Conservation (phyloP, 1,140 invertebrate species). For the Drosophila albomicans region DNA sequence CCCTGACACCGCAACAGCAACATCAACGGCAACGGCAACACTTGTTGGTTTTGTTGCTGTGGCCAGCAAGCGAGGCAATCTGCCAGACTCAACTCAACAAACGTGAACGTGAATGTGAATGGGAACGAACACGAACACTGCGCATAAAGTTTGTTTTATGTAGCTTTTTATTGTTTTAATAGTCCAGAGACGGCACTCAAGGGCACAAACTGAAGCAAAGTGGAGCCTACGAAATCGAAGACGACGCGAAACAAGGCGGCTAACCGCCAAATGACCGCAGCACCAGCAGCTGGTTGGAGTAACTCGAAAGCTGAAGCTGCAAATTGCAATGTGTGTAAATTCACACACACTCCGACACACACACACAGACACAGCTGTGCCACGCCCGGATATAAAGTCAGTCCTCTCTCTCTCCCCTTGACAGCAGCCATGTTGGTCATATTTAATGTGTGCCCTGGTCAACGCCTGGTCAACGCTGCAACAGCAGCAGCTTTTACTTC, state of each 20-base stretch:
- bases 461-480: constrained; percentile 56
- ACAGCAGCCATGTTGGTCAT: constrained; percentile 67
- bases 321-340: constrained; percentile 78
- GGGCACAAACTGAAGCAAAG: background rate
- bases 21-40: constrained; percentile 44
- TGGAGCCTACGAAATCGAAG: constrained; percentile 65
- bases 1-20: constrained; percentile 24
- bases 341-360: constrained; percentile 36
- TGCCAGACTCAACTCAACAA: constrained; percentile 22
- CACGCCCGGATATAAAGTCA: constrained; percentile 76
- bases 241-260: constrained; percentile 69
- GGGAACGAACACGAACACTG: background rate
- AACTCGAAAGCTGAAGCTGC: constrained; percentile 20
- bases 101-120: background rate
- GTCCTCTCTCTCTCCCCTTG: constrained; percentile 27
- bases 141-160: constrained; percentile 74
- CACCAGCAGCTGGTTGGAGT: constrained; percentile 5
- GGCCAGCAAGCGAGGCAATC: constrained; percentile 35
- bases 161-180: constrained; percentile 53
- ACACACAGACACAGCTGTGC: constrained; percentile 42
- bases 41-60: constrained; percentile 50
- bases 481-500: constrained; percentile 11
- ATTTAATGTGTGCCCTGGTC: constrained; percentile 75
- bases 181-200: constrained; percentile 35
- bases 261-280: constrained; percentile 78